Base-by-base conservation (phyloP, 23 tunicate genomes). In the Halocynthia roretzi region DNA sequence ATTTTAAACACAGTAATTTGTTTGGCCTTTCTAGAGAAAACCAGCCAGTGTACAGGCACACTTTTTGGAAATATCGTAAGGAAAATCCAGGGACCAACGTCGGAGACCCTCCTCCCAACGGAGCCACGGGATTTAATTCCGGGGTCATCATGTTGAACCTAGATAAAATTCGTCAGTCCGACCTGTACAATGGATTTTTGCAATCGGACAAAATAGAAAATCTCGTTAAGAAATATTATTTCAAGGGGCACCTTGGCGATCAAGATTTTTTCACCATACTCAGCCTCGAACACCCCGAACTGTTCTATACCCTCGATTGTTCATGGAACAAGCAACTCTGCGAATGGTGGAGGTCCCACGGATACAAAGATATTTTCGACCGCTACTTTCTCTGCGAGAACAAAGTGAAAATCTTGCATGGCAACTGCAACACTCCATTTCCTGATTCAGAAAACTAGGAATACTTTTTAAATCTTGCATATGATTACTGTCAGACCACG, bases 241-340 rank as follows among this genome's bases (percentile, higher is more conserved):
- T 91, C 83, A 85, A 81, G 67, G 97, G 97, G 5, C 97, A 91
- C 67, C 80, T 91, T 8, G 97, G 97, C n/a, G 97, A 91, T 56
- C 97, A 91, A 56, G 97, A 91, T 51, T 91, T 91, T 76, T 91
- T 66, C 76, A 91, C 91, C 23, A 55, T 91, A 14, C 76, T 91
- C 53, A 82, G 87, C 56, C 80, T 91, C 53, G 90, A 85, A 44
- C 75, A 67, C 17, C 91, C 97, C 17, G 70, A 77, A 61, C 72
- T 91, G 0, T 91, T 91, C 65, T 70, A 81, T 68, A 53, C 40
- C 51, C 71, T 91, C 50, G 80, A 78, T 11, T 91, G 97, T 82
- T 53, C 67, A 40, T 91, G 90, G 91, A 91, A 91, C 54, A 61
- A 79, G 15, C 97, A 91, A 80, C 60, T 91, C 5, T 91, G 97